These are phyloP conservation scores for Tragelaphus buxtoni DNA, from an alignment of 2,113 vertebrate species.

Conservation along the genomic window DNA sequence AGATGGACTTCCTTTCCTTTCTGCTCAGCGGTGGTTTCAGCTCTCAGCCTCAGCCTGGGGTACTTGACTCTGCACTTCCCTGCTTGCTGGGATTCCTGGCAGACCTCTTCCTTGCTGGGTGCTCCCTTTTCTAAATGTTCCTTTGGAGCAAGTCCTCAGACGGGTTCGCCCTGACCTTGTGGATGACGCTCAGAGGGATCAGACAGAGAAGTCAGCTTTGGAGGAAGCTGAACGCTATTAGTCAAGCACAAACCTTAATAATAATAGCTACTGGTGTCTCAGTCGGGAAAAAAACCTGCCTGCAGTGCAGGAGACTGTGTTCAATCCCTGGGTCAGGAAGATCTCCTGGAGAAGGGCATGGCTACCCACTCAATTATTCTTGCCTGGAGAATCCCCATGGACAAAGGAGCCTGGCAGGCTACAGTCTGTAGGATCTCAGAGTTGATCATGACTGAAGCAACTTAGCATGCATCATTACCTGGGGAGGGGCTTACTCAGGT, in stretches of 20 bases:
- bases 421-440: not conserved
- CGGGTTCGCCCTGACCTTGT: fast-evolving
- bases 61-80: not conserved
- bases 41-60: not conserved
- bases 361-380: not conserved
- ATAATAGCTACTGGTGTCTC: not conserved
- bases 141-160: not conserved
- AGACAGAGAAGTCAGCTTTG: no score
- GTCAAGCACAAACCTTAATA: not conserved
- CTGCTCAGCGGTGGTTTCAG: not conserved
- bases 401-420: not conserved
- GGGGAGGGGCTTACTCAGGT: not conserved
- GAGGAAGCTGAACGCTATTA: fast-evolving
- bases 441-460: not conserved
- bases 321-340: not conserved
- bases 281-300: not conserved
- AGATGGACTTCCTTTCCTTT: not conserved
- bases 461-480: not conserved
- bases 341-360: not conserved
- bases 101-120: not conserved
- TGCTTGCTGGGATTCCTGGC: not conserved
- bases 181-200: not conserved
- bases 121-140: not conserved
- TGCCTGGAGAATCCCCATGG: not conserved
- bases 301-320: not conserved